Evolutionary conservation across 2,888 invertebrate genomes (phyloP).

Genomic region (Melieria omissa): DNA sequence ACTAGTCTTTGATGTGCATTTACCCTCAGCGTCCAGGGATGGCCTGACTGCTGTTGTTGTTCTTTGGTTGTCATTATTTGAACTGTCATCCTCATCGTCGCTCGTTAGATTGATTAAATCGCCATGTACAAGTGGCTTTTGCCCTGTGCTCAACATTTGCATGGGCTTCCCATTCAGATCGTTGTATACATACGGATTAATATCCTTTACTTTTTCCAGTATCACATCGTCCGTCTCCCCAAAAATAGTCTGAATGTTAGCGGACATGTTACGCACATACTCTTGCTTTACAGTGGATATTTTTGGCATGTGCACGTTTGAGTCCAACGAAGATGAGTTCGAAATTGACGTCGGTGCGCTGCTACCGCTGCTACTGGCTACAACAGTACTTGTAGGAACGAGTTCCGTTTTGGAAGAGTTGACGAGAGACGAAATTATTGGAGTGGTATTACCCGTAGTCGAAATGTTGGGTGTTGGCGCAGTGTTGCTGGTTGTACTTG

Average conservation of each 20-base stretch:
- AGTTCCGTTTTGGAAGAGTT: background rate
- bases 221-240: slow-evolving; percentile 53
- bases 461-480: too few species aligned
- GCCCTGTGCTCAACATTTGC: slow-evolving; percentile 5
- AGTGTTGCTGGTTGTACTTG: too few species aligned
- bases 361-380: too few species aligned
- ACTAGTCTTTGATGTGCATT: background rate
- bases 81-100: slow-evolving; percentile 45
- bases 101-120: slow-evolving; percentile 45
- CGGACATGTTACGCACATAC: slow-evolving; percentile 44
- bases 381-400: too few species aligned
- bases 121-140: slow-evolving; percentile 27
- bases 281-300: slow-evolving; percentile 50
- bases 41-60: background rate
- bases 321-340: background rate
- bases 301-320: background rate
- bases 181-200: slow-evolving; percentile 56
- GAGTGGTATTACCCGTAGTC: background rate
- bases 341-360: slow-evolving; percentile 9
- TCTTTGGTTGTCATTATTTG: slow-evolving; percentile 9
- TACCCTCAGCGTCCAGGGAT: too few species aligned
- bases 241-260: slow-evolving; percentile 56
- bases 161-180: slow-evolving; percentile 42
- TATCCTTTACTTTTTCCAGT: slow-evolving; percentile 46
- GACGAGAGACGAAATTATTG: background rate